Evolutionary conservation across 2,797 vertebrate species (phyloP).

Genomic region (Ceyx erithaca): DNA sequence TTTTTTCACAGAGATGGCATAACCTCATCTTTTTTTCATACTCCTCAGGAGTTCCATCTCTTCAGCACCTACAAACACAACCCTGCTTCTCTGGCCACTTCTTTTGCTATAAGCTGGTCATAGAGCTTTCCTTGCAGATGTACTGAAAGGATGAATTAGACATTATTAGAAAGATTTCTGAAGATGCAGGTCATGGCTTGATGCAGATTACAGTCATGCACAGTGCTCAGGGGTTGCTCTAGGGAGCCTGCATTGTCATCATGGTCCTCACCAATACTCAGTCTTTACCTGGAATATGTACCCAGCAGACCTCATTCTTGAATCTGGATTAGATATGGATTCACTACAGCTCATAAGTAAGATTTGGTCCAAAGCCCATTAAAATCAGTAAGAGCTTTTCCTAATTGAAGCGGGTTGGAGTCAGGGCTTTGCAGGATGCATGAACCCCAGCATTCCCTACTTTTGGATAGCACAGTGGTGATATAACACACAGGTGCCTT

Average conservation of each 20-base stretch:
- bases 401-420: background rate
- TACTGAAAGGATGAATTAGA: background rate
- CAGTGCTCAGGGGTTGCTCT: background rate
- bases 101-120: background rate
- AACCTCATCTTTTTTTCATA: background rate
- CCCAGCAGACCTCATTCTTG: background rate
- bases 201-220: background rate
- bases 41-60: background rate
- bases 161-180: slow-evolving; percentile 24
- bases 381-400: background rate
- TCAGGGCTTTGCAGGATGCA: background rate
- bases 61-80: background rate
- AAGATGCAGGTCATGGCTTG: background rate
- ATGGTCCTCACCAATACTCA: background rate
- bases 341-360: background rate
- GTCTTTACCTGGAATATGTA: background rate
- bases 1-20: background rate
- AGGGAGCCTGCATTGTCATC: background rate
- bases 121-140: background rate
- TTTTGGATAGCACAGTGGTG: background rate
- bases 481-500: background rate
- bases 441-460: background rate
- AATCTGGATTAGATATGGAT: background rate
- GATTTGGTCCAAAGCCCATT: background rate
- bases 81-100: background rate